Evolutionary conservation across 2,797 vertebrate species (phyloP).

Genomic region (Propithecus perrieri): DNA sequence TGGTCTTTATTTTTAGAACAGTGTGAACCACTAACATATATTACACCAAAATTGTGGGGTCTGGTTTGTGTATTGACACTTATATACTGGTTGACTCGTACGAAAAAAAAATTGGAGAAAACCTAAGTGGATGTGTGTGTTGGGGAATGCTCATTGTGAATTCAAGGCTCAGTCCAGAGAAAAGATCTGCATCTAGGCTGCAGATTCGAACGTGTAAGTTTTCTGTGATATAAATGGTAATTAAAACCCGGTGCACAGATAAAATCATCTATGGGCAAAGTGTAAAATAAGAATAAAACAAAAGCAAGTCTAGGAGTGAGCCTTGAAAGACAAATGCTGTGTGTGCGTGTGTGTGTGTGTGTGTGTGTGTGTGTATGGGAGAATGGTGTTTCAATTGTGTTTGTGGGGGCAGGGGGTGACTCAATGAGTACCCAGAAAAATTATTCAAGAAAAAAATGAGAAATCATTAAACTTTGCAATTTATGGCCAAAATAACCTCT

Average conservation of each 20-base stretch:
- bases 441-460: not conserved
- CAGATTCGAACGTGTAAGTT: not conserved
- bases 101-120: not conserved
- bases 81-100: not conserved
- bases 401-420: not conserved
- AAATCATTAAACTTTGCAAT: not conserved
- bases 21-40: not conserved
- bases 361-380: too few species aligned
- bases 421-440: not conserved
- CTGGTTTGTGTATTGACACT: not conserved
- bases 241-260: not conserved
- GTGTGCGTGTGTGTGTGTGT: accelerated
- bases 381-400: not conserved
- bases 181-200: not conserved
- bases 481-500: not conserved
- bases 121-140: too few species aligned
- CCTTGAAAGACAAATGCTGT: not conserved
- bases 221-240: not conserved
- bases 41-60: not conserved
- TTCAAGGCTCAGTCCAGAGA: not conserved
- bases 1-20: not conserved
- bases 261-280: not conserved
- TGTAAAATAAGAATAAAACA: not conserved
- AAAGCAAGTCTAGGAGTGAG: not conserved
- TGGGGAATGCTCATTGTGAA: not conserved